These are phyloP conservation scores for Drosophila kambysellisi DNA, from an alignment of 2,888 invertebrate genomes.

Conservation along the genomic window DNA sequence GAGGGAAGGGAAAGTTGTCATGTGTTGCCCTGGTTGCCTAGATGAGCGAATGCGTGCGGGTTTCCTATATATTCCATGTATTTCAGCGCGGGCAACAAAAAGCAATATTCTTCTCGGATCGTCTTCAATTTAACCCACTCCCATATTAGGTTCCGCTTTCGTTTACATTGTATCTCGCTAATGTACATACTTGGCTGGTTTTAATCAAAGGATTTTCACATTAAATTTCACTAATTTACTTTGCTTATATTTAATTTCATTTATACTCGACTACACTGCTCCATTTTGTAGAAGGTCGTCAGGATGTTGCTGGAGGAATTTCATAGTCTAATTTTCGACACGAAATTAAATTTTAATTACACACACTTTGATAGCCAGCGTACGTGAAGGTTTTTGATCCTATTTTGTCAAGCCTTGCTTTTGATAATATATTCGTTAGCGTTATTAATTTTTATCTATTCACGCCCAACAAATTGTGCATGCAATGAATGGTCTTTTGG, in stretches of 20 bases:
- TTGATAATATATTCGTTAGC: conserved; percentile 55
- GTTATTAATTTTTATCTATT: conserved; percentile 67
- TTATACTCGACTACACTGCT: conserved; percentile 4
- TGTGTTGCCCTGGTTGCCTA: conserved; percentile 65
- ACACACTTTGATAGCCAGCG: conserved; percentile 32
- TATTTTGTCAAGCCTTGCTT: conserved; percentile 34
- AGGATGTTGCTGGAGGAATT: conserved; percentile 62
- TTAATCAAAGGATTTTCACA: conserved; percentile 74
- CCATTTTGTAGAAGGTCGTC: neutral
- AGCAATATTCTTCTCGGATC: conserved; percentile 11
- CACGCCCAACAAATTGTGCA: conserved; percentile 44
- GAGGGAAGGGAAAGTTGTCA: conserved; percentile 4
- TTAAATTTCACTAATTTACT: conserved; percentile 69
- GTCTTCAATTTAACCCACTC: neutral
- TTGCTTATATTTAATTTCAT: conserved; percentile 48
- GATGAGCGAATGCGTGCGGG: conserved; percentile 35
- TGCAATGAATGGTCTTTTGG: conserved; percentile 14
- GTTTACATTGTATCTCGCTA: conserved; percentile 19
- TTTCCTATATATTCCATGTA: conserved; percentile 63
- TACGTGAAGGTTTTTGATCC: conserved; percentile 32
- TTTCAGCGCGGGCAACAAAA: conserved; percentile 41
- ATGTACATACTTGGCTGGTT: conserved; percentile 53
- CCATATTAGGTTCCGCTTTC: too few relatives aligned
- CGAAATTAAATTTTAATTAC: conserved; percentile 77
- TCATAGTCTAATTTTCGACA: conserved; percentile 69